These are phyloP conservation scores for Zaprionus gabonicus DNA, from an alignment of 1,140 invertebrate genomes.

Conservation along the genomic window DNA sequence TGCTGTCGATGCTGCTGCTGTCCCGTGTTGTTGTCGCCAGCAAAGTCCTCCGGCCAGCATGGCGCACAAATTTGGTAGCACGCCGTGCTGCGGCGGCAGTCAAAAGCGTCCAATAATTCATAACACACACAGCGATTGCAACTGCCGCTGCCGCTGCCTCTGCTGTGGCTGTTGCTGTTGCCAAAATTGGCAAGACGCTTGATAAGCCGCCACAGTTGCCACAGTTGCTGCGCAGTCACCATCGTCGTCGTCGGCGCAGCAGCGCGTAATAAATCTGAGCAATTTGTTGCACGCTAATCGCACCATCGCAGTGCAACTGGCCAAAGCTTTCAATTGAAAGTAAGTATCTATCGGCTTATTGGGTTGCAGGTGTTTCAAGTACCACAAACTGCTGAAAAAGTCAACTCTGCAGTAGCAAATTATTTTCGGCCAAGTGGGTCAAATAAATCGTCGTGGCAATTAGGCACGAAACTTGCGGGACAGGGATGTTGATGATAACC, in stretches of 20 bases:
- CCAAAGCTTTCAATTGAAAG: conserved; percentile 74
- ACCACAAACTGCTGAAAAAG: conserved; percentile 47
- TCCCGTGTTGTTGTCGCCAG: conserved; percentile 65
- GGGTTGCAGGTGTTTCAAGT: conserved; percentile 70
- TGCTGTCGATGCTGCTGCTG: conserved; percentile 52
- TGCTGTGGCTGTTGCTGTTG: conserved; percentile 35
- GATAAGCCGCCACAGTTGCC: conserved; percentile 61
- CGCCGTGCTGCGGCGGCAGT: conserved; percentile 75
- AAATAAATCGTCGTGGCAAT: conserved; percentile 5
- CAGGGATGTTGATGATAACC: background rate
- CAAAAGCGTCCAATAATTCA: conserved; percentile 83
- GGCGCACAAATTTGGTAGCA: conserved; percentile 80
- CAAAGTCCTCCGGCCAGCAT: conserved; percentile 73
- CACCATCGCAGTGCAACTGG: conserved; percentile 43
- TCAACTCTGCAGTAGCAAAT: conserved; percentile 18
- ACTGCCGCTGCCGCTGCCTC: background rate
- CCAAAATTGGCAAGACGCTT: conserved; percentile 75
- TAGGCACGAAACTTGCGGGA: background rate
- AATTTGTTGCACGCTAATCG: conserved; percentile 81
- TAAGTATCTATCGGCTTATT: conserved; percentile 63
- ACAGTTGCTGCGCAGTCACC: conserved; percentile 16
- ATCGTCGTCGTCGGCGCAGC: conserved; percentile 47
- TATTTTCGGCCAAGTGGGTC: background rate
- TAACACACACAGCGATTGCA: conserved; percentile 50
- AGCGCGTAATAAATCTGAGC: conserved; percentile 78